Evolutionary conservation across 2,797 vertebrate genomes (phyloP), one percentile per base, ranked within the genome.

Genomic region (Microctenopoma stevenorrisi): DNA sequence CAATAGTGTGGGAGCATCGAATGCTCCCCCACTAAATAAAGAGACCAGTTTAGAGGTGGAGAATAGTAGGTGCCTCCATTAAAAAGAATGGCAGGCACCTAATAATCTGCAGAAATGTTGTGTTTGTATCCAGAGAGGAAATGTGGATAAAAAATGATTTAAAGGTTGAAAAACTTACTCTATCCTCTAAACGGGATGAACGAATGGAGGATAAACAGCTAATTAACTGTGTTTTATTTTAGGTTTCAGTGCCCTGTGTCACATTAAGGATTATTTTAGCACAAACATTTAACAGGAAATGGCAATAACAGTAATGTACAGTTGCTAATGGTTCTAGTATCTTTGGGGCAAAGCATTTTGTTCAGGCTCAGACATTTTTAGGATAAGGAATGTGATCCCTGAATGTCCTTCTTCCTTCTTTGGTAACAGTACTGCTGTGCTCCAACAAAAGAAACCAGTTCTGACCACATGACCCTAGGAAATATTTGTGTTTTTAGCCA

Each of bases 351-450:
- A 67, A 73, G 51, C 52, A 55, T 62, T 83, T 47, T 73, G 64
- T 68, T 48, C 16, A 59, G 49, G 38, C 64, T 72, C 47, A 46
- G 72, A 63, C 7, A 37, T 56, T 78, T 83, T 64, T 35, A 28
- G 49, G 71, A 78, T 37, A 63, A 89, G 75, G 90, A 89, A 89
- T 90, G 78, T 72, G 84, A 88, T 72, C 85, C 72, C 55, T 55
- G 55, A 62, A 74, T 80, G 65, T 68, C 47, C 79, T 14, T 65
- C 44, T 85, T 89, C 90, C 90, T 91, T 92, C 56, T 93, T 89
- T 92, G 90, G 91, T 84, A 88, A 72, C 55, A 69, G 52, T 11
- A 1, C 76, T 72, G 81, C 74, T 69, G 33, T 8, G 8, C 61
- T 35, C 71, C 74, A 81, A 86, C 76, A 82, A 84, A 87, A 69